Evolutionary conservation across 2,797 vertebrate genomes (phyloP).

Genomic region (Loriculus beryllinus): DNA sequence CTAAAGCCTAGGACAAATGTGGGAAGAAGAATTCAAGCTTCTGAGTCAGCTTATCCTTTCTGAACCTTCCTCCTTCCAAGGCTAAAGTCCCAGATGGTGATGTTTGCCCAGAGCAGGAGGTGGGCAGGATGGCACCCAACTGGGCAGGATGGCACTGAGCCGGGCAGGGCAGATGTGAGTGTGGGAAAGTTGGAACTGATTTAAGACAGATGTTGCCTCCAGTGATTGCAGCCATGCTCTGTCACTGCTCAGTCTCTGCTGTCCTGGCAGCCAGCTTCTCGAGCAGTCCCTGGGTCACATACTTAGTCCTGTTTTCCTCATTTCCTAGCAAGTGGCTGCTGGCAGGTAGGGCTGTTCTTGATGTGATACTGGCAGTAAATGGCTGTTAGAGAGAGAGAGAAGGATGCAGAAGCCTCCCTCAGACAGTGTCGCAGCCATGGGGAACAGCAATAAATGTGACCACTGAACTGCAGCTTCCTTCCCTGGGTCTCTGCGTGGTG

Average conservation of each 20-base stretch:
- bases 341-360: not conserved
- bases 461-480: not conserved
- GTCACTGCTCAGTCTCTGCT: not conserved
- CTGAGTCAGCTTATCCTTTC: not conserved
- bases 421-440: not conserved
- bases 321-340: not conserved
- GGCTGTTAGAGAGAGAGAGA: not conserved
- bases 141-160: not conserved
- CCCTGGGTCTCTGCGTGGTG: not conserved
- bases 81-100: not conserved
- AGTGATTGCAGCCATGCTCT: not conserved
- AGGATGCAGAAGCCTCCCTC: not conserved
- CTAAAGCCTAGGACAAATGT: not conserved
- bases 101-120: not conserved
- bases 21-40: not conserved
- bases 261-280: not conserved
- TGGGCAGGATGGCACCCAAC: not conserved
- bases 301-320: not conserved
- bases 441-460: not conserved
- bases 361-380: not conserved
- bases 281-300: not conserved
- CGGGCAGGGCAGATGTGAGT: rapidly evolving
- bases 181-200: not conserved
- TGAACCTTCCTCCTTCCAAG: not conserved
- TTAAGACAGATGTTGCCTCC: not conserved